Evolutionary conservation across 2,113 vertebrate species (phyloP), one percentile per base, ranked within the genome.

Genomic region (Rhabdornis inornatus): DNA sequence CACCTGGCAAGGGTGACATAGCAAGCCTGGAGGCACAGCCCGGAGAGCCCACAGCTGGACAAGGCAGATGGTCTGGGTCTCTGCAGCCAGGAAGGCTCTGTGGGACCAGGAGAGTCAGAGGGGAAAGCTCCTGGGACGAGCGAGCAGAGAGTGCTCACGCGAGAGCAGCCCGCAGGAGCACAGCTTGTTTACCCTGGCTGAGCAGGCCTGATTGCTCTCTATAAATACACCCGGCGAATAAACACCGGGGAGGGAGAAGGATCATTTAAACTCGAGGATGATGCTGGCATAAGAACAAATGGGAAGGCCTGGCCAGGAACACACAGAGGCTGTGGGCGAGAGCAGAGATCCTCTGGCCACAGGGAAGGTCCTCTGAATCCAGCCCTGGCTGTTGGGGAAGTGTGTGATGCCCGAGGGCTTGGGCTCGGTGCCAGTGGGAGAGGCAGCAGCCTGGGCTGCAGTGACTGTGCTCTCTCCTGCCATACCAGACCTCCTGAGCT

Each of bases 201-300:
- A 96, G 92, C 94, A 97, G 96, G 92, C 86, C 95, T 97, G 96
- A 97, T 96, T 97, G 96, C 95, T 96, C 95, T 96, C 96, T 97
- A 97, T 97, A 97, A 97, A 97, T 97, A 97, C 86, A 97, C 95
- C 90, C 83, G 2, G 83, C 12, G 12, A 97, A 92, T 95, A 97
- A 97, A 97, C 96, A 97, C 92, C 15, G 10, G 94, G 83, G 92
- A 97, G 80, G 91, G 80, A 96, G 89, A 92, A 90, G 64, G 89
- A 93, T 88, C 83, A 8, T 90, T 95, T 93, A 87, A 95, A 96
- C 92, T 96, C 83, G 3, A 90, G 86, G 94, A 94, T 84, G 91
- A 91, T 87, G 87, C 89, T 94, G 96, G 96, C 96, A 52, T 44
- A 92, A 78, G 94, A 95, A 96, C 95, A 97, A 95, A 94, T 68